These are phyloP conservation scores for Idaea straminata DNA, from an alignment of 2,888 invertebrate species.

Conservation along the genomic window DNA sequence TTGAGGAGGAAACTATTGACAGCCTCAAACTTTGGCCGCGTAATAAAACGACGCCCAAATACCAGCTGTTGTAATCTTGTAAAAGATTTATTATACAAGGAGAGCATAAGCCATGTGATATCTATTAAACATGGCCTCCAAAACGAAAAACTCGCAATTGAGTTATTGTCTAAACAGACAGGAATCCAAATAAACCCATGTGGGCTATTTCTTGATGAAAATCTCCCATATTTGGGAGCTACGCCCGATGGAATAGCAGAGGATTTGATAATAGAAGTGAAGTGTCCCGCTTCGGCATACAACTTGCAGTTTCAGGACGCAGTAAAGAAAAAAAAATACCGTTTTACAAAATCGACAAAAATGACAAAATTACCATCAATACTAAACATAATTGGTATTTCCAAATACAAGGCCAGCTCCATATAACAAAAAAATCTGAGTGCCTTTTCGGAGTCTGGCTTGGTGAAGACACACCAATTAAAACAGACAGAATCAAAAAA, in stretches of 20 bases:
- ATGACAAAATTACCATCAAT: conserved; percentile 7
- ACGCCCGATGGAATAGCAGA: conserved; percentile 18
- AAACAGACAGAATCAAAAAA: too few species aligned
- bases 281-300: conserved; percentile 19
- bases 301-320: conserved; percentile 13
- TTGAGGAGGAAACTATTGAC: conserved; percentile 18
- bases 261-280: conserved; percentile 22
- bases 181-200: conserved; percentile 7
- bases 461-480: too few species aligned
- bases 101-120: neutral
- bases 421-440: too few species aligned
- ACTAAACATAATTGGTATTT: conserved; percentile 17
- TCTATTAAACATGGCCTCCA: conserved; percentile 10
- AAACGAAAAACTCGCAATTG: conserved; percentile 9
- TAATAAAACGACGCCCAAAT: neutral
- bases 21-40: conserved; percentile 18
- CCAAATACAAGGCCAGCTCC: conserved; percentile 5
- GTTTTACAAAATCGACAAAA: conserved; percentile 12
- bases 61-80: conserved; percentile 9
- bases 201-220: conserved; percentile 15
- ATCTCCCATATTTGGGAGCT: conserved; percentile 17
- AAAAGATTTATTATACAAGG: conserved; percentile 11
- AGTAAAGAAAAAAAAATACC: conserved; percentile 13
- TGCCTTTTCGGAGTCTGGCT: too few species aligned
- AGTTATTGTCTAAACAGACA: conserved; percentile 4